phyloP scores from a whole-genome alignment of 2,113 vertebrate species.

The Sialia sialis region DNA sequence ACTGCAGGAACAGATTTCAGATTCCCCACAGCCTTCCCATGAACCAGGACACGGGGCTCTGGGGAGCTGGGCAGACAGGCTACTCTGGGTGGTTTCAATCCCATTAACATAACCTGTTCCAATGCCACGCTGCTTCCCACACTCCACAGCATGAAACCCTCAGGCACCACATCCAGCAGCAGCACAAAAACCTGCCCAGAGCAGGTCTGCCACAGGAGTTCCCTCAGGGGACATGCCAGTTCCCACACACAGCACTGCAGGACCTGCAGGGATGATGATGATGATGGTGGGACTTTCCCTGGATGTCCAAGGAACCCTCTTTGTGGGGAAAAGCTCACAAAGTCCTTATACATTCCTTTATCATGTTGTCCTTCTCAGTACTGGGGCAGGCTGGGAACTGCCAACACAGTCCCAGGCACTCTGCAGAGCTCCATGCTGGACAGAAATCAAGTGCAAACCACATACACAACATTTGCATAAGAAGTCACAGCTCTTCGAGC shows the following conservation, averaged over 20 bases:
- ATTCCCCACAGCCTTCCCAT: neutral
- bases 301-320: neutral
- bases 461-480: neutral
- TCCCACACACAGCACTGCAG: fast-evolving
- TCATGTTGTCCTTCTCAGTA: fast-evolving
- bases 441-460: neutral
- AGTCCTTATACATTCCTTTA: too few relatives aligned
- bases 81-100: neutral
- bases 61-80: neutral
- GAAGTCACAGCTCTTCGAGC: neutral
- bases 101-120: neutral
- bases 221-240: fast-evolving
- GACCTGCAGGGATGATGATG: neutral
- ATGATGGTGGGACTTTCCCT: neutral
- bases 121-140: neutral
- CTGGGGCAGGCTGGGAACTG: neutral
- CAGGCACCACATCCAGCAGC: neutral
- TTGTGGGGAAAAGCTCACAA: neutral
- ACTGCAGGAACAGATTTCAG: neutral
- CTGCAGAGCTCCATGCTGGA: neutral
- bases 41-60: neutral
- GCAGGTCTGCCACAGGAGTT: neutral
- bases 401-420: neutral
- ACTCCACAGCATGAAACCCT: neutral
- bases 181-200: neutral